Percentiles rank a stretch among this genome's conserved stretches.
Evolutionary conservation across 2,113 vertebrate genomes (phyloP).

Genomic region (Odontophorus gujanensis): DNA sequence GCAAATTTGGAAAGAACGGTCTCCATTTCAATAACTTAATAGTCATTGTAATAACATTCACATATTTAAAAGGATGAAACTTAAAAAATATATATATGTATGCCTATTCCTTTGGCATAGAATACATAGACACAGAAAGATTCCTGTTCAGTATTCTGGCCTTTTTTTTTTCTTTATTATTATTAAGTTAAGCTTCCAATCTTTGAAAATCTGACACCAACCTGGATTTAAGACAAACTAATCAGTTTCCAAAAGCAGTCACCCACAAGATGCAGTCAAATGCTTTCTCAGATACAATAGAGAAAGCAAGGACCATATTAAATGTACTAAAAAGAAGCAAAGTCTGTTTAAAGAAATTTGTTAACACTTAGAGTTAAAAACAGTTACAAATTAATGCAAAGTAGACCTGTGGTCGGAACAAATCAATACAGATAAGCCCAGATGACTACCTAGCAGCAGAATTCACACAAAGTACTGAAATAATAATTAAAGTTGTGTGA

Average conservation of each 20-base stretch:
- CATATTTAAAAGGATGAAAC: background rate
- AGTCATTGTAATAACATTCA: background rate
- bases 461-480: background rate
- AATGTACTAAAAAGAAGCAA: background rate
- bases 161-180: fast-evolving
- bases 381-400: background rate
- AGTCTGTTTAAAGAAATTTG: background rate
- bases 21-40: background rate
- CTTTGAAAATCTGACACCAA: background rate
- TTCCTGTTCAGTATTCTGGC: background rate
- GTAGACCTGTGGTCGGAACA: background rate
- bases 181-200: background rate
- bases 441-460: background rate
- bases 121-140: background rate
- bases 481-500: background rate
- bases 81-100: background rate
- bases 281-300: background rate
- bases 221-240: background rate
- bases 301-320: background rate
- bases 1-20: background rate
- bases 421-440: background rate
- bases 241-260: background rate
- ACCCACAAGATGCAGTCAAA: background rate
- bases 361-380: background rate
- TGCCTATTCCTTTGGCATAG: background rate